These are phyloP conservation scores for Steinernema khuongi DNA, from an alignment of 1,140 invertebrate species.

Conservation along the genomic window DNA sequence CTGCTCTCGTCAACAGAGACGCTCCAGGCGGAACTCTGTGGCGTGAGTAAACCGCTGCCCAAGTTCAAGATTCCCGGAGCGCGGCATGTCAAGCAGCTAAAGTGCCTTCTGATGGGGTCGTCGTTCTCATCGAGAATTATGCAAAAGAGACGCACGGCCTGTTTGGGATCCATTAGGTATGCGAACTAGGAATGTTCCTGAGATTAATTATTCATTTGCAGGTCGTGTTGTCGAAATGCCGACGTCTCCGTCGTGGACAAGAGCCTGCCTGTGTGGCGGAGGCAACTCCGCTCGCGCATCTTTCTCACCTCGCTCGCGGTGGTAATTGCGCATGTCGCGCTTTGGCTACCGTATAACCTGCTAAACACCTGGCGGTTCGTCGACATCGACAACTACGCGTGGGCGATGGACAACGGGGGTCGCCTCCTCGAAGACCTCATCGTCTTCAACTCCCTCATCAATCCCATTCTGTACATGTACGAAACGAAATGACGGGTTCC, in stretches of 20 bases:
- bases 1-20: neutral
- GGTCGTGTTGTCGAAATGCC: constrained; percentile 20
- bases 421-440: constrained; percentile 50
- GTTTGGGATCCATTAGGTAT: constrained; percentile 16
- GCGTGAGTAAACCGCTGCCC: neutral
- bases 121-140: constrained; percentile 3
- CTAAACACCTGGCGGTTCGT: constrained; percentile 45
- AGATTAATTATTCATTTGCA: constrained; percentile 24
- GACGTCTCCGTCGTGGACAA: constrained; percentile 11
- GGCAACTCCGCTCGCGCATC: constrained; percentile 49
- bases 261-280: constrained; percentile 38
- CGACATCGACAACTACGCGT: constrained; percentile 33
- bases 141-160: neutral
- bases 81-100: neutral
- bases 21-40: neutral
- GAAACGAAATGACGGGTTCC: constrained; percentile 19
- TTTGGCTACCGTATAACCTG: constrained; percentile 56
- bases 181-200: neutral
- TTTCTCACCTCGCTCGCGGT: constrained; percentile 47
- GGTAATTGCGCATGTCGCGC: constrained; percentile 40
- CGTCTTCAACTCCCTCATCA: constrained; percentile 46
- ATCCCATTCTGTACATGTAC: constrained; percentile 47
- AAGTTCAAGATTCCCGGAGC: neutral
- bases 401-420: constrained; percentile 29
- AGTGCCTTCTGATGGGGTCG: neutral